These are phyloP conservation scores for Colostygia pectinataria DNA, from an alignment of 2,888 invertebrate genomes.

Conservation along the genomic window DNA sequence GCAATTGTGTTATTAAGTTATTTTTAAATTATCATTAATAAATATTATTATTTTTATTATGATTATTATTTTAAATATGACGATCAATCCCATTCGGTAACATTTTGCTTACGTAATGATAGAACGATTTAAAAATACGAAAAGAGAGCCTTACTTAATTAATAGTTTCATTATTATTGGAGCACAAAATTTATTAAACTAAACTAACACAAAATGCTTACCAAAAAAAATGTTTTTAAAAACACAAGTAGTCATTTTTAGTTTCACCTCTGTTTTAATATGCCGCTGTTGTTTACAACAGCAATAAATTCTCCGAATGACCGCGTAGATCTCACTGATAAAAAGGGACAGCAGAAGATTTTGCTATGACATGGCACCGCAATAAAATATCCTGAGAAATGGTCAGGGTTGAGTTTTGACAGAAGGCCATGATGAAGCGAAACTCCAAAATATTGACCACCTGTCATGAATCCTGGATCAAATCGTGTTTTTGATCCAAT, in stretches of 20 bases:
- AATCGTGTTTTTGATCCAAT: constrained; percentile 64
- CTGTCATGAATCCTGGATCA: constrained; percentile 76
- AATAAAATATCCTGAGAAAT: constrained; percentile 35
- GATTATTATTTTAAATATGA: too few species aligned
- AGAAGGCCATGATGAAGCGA: constrained; percentile 55
- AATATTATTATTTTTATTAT: too few species aligned
- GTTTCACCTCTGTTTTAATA: constrained; percentile 23
- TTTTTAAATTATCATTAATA: too few species aligned
- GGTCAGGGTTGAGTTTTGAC: constrained; percentile 32
- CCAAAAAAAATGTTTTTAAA: too few species aligned
- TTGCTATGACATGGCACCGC: constrained; percentile 33
- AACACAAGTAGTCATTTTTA: not conserved
- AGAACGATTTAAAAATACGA: too few species aligned
- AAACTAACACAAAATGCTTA: too few species aligned
- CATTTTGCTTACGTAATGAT: too few species aligned
- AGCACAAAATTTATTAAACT: too few species aligned
- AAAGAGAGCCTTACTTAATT: too few species aligned
- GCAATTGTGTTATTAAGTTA: too few species aligned
- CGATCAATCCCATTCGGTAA: too few species aligned
- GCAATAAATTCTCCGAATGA: constrained; percentile 38
- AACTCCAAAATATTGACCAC: constrained; percentile 62
- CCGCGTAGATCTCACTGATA: constrained; percentile 37
- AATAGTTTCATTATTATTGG: too few species aligned
- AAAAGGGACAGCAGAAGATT: constrained; percentile 35
- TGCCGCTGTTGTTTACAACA: constrained; percentile 32